Percentiles rank a stretch among this genome's conserved stretches.
phyloP scores from a whole-genome alignment of 2,797 vertebrate species.

The Kryptolebias ocellatus region DNA sequence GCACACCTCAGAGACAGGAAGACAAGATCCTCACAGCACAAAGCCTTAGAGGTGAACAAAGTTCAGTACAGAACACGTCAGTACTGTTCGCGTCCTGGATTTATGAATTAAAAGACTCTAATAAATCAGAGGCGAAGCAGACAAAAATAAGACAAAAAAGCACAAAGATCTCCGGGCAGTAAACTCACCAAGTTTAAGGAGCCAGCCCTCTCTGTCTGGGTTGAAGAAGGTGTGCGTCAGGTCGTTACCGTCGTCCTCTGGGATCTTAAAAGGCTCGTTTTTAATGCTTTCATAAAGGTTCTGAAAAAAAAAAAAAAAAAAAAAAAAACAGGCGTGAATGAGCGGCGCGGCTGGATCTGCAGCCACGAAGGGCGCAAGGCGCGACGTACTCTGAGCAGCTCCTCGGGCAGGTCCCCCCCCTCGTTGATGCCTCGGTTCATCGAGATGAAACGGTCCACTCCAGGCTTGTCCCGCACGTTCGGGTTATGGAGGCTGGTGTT shows the following conservation, averaged over 20 bases:
- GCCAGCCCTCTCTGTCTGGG: conserved; percentile 96
- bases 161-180: neutral
- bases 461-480: conserved; percentile 95
- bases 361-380: neutral
- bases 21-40: conserved; percentile 42
- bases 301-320: conserved; percentile 58
- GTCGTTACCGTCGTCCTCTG: conserved; percentile 94
- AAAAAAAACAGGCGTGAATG: neutral
- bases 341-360: neutral
- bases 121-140: neutral
- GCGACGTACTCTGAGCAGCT: conserved; percentile 89
- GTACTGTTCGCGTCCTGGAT: neutral
- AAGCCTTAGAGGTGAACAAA: conserved; percentile 46
- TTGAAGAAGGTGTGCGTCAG: conserved; percentile 97
- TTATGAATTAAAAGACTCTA: neutral
- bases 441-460: conserved; percentile 91
- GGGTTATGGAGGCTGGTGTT: conserved; percentile 98
- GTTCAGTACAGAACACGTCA: conserved; percentile 12
- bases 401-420: conserved; percentile 94
- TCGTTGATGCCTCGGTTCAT: conserved; percentile 99
- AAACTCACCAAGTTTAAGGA: conserved; percentile 92
- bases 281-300: conserved; percentile 94
- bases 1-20: conserved; percentile 47
- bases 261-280: conserved; percentile 96
- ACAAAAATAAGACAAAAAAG: neutral